Conservation (phyloP, 2,113 vertebrate genomes). For the Microcebus ravelobensis region DNA sequence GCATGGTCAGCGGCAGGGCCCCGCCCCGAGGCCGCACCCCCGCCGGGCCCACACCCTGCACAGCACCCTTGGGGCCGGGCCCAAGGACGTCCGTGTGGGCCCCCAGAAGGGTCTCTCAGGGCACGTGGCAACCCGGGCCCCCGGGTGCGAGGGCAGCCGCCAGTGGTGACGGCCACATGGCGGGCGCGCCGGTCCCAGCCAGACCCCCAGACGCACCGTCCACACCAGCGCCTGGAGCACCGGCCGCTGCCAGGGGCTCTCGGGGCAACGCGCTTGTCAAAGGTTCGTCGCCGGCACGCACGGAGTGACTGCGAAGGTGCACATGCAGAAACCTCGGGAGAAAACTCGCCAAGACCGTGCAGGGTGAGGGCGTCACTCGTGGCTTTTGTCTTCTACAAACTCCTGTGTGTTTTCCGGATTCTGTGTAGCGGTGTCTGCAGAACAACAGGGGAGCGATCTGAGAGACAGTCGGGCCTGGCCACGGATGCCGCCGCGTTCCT, state of each 20-base stretch:
- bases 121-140: no score
- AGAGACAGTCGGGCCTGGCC: background rate
- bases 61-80: no score
- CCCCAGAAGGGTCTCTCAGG: no score
- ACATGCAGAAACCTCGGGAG: accelerated
- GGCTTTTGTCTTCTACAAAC: background rate
- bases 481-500: background rate
- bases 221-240: accelerated
- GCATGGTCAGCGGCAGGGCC: no score
- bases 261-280: background rate
- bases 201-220: no score
- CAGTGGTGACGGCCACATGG: no score
- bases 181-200: no score
- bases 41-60: no score
- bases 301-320: background rate
- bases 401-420: background rate
- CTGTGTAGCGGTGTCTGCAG: background rate
- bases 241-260: no score
- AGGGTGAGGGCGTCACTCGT: accelerated
- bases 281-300: accelerated
- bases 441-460: background rate
- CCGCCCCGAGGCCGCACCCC: no score
- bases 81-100: no score
- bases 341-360: background rate
- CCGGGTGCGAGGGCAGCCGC: no score